These are phyloP conservation scores for Pempheris klunzingeri DNA, from an alignment of 2,797 vertebrate genomes.

Conservation along the genomic window DNA sequence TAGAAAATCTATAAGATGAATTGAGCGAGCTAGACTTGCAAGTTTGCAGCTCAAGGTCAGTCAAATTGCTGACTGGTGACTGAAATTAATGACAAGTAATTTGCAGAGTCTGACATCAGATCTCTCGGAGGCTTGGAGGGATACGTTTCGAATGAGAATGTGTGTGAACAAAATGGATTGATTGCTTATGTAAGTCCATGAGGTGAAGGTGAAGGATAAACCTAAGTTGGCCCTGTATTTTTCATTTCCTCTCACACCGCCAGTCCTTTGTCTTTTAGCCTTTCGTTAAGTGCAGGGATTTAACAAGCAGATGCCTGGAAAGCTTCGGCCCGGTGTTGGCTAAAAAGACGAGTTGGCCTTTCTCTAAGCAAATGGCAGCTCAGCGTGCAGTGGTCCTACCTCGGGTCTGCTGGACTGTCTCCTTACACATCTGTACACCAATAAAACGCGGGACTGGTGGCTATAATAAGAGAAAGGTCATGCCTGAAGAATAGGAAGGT, in stretches of 20 bases:
- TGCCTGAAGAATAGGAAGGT: conserved; percentile 6
- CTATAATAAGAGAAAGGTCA: conserved; percentile 8
- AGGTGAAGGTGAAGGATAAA: conserved; percentile 55
- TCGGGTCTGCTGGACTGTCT: background rate
- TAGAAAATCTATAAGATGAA: conserved; percentile 51
- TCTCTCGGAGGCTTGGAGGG: conserved; percentile 46
- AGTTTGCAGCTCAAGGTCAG: conserved; percentile 74
- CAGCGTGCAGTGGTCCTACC: background rate
- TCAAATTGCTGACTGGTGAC: conserved; percentile 73
- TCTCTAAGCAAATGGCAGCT: conserved; percentile 8
- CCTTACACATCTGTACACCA: background rate
- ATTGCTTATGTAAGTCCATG: conserved; percentile 34
- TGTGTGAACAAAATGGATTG: conserved; percentile 24
- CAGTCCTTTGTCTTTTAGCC: background rate
- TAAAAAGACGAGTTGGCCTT: conserved; percentile 37
- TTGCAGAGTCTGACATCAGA: conserved; percentile 73
- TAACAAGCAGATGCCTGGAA: conserved; percentile 37
- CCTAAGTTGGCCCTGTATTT: conserved; percentile 23
- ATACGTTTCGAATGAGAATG: conserved; percentile 55
- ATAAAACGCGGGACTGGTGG: no score
- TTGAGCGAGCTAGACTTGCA: conserved; percentile 43
- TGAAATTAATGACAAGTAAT: conserved; percentile 78
- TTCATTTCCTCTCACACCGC: conserved; percentile 30
- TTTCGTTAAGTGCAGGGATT: conserved; percentile 32
- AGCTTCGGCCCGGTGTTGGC: conserved; percentile 33